These are phyloP conservation scores for Sorex maritimensis DNA, from an alignment of 2,797 vertebrate genomes.

Conservation along the genomic window DNA sequence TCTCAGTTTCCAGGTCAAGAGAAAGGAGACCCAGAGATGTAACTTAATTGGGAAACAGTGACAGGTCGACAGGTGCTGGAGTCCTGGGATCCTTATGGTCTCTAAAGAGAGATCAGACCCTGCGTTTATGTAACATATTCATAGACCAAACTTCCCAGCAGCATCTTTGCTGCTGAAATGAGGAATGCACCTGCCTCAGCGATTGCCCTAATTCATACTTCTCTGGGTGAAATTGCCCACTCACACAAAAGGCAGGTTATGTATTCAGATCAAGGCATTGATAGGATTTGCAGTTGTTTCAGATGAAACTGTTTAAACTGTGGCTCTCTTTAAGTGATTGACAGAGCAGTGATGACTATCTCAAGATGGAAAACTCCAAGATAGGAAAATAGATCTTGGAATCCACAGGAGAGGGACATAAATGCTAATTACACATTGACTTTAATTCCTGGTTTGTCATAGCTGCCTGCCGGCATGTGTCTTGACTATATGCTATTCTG, in stretches of 20 bases:
- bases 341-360: conserved; percentile 71
- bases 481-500: conserved; percentile 71
- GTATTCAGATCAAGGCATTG: conserved; percentile 64
- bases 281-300: conserved; percentile 65
- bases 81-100: not conserved
- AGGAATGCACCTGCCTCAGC: not conserved
- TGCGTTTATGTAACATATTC: not conserved
- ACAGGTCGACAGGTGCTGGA: not conserved
- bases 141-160: not conserved
- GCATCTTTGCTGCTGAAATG: not conserved
- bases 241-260: conserved; percentile 24
- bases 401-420: conserved; percentile 64
- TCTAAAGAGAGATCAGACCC: not conserved
- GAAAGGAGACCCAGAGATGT: not conserved
- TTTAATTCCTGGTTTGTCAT: conserved; percentile 78
- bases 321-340: conserved; percentile 68
- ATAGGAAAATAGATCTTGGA: conserved; percentile 66
- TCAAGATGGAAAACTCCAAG: conserved; percentile 68
- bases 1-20: conserved; percentile 45
- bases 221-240: not conserved
- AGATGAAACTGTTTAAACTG: conserved; percentile 70
- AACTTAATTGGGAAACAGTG: not conserved
- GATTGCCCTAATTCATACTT: not conserved
- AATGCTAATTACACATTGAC: conserved; percentile 68
- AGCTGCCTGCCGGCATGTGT: conserved; percentile 72